These are phyloP conservation scores for Carcina quercana DNA, from an alignment of 2,888 invertebrate species.

Conservation along the genomic window DNA sequence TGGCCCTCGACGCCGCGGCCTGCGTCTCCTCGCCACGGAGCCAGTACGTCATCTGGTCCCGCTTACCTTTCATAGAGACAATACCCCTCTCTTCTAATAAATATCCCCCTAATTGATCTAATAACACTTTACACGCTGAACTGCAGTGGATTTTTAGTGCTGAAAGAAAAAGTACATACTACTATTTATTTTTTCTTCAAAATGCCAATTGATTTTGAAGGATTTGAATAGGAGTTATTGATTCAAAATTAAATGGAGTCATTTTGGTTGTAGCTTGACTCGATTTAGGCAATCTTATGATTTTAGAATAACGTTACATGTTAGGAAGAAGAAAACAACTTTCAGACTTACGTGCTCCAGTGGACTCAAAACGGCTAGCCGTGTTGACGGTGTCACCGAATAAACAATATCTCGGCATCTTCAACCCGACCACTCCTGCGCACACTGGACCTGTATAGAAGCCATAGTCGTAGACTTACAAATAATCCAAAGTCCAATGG, in stretches of 20 bases:
- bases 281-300: too few relatives aligned
- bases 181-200: too few relatives aligned
- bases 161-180: slow-evolving; percentile 42
- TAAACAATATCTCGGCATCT: slow-evolving; percentile 94
- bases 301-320: too few relatives aligned
- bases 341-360: slow-evolving; percentile 79
- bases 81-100: slow-evolving; percentile 83
- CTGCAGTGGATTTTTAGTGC: slow-evolving; percentile 91
- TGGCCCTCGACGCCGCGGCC: slow-evolving; percentile 71
- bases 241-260: too few relatives aligned
- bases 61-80: slow-evolving; percentile 88
- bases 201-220: too few relatives aligned
- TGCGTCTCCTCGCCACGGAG: slow-evolving; percentile 82
- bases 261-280: too few relatives aligned
- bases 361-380: slow-evolving; percentile 90
- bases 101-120: slow-evolving; percentile 85
- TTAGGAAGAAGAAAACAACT: too few relatives aligned
- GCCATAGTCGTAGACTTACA: too few relatives aligned
- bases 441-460: slow-evolving; percentile 84
- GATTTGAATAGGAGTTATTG: too few relatives aligned
- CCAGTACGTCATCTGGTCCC: slow-evolving; percentile 89
- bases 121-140: slow-evolving; percentile 78
- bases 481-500: too few relatives aligned
- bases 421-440: slow-evolving; percentile 93
- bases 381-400: slow-evolving; percentile 97